A percentile compares a stretch with the other conserved stretches of the same genome.
These are phyloP conservation scores for Edolisoma coerulescens DNA, from an alignment of 2,113 vertebrate genomes.

Conservation along the genomic window DNA sequence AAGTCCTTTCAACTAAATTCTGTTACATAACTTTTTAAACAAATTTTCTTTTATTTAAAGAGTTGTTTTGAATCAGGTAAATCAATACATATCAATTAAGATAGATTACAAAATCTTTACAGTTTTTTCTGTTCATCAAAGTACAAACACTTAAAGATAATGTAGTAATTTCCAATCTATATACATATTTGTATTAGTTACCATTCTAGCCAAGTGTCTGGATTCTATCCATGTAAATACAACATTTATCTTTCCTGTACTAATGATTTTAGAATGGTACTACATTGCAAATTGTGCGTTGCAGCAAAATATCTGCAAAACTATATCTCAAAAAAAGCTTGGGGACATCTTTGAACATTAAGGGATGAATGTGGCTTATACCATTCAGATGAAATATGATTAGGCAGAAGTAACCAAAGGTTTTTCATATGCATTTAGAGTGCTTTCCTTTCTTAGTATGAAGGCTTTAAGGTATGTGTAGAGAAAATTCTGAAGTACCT, in stretches of 20 bases:
- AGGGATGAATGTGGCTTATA: background rate
- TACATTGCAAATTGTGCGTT: background rate
- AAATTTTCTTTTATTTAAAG: background rate
- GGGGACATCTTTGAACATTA: background rate
- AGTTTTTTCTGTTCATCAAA: background rate
- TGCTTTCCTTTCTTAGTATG: background rate
- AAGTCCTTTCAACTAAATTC: background rate
- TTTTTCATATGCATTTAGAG: background rate
- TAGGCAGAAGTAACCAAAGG: background rate
- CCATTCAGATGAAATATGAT: background rate
- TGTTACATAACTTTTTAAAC: background rate
- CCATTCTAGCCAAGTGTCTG: background rate
- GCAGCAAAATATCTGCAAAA: background rate
- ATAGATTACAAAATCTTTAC: background rate
- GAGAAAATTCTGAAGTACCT: background rate
- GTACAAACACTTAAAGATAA: background rate
- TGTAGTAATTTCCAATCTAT: background rate
- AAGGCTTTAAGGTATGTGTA: background rate
- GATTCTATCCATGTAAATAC: background rate
- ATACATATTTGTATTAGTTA: background rate
- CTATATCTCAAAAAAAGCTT: background rate
- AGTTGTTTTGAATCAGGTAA: background rate
- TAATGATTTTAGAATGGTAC: background rate
- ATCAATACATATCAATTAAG: background rate
- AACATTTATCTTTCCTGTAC: background rate